A percentile compares a stretch with the other conserved stretches of the same genome.
Evolutionary conservation across 2,888 invertebrate species (phyloP).

Genomic region (Seira ritae): DNA sequence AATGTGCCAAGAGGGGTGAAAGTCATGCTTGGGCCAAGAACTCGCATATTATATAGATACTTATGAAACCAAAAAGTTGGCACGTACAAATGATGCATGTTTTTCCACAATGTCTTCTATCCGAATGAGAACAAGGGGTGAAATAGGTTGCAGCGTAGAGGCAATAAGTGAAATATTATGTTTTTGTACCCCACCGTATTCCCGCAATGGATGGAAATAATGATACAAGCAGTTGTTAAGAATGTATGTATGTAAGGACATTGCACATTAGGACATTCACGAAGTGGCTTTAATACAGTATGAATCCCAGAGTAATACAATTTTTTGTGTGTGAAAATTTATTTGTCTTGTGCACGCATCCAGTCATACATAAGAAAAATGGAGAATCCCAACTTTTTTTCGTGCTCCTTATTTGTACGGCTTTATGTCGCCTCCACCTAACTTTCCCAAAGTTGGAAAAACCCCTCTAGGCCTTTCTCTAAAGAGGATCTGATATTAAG

Average conservation of each 20-base stretch:
- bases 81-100: not conserved
- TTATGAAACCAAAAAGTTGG: not conserved
- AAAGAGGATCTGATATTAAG: not conserved
- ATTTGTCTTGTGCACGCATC: slow-evolving; percentile 55
- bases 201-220: not conserved
- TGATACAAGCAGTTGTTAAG: not conserved
- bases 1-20: not conserved
- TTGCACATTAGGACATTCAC: slow-evolving; percentile 20
- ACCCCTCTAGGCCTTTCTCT: not conserved
- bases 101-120: not conserved
- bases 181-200: not conserved
- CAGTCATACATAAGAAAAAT: not conserved
- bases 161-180: slow-evolving; percentile 11
- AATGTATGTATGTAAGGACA: not conserved
- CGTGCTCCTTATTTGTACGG: not conserved
- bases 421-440: not conserved
- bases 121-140: not conserved
- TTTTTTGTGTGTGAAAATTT: slow-evolving; percentile 40
- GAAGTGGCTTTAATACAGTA: slow-evolving; percentile 34
- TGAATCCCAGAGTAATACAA: slow-evolving; percentile 20
- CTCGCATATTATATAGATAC: too few relatives aligned
- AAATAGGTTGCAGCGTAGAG: not conserved
- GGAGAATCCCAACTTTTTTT: not conserved
- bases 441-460: slow-evolving; percentile 2
- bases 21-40: not conserved